These are phyloP conservation scores for Vanessa atalanta DNA, from an alignment of 1,140 invertebrate species.

Conservation along the genomic window DNA sequence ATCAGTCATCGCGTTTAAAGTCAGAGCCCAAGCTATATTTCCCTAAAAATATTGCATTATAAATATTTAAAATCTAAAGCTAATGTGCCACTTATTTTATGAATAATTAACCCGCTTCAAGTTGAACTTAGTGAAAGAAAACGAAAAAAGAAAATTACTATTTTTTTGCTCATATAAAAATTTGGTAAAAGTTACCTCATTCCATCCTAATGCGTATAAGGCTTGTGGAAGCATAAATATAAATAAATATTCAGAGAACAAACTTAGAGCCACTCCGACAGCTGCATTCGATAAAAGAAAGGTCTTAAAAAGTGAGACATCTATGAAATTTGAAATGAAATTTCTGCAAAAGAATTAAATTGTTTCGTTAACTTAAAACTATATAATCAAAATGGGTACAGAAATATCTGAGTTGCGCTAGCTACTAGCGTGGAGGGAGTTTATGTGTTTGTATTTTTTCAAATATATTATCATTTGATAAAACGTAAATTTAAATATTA, in stretches of 20 bases:
- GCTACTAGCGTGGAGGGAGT: neutral
- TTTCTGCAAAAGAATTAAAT: constrained; percentile 1
- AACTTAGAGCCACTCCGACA: constrained; percentile 73
- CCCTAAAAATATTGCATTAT: constrained; percentile 26
- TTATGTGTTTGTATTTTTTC: no score
- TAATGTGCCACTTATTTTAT: no score
- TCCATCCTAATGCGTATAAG: constrained; percentile 50
- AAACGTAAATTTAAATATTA: no score
- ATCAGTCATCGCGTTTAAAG: constrained; percentile 55
- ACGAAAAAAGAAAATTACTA: no score
- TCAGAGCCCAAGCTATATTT: constrained; percentile 49
- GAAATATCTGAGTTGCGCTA: neutral
- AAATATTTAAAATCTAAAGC: neutral
- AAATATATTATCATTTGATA: no score
- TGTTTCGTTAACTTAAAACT: neutral
- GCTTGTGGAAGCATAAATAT: constrained; percentile 54
- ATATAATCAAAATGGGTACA: neutral
- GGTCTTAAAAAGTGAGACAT: constrained; percentile 23
- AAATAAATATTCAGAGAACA: constrained; percentile 81
- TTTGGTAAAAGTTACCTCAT: constrained; percentile 45
- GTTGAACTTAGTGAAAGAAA: no score
- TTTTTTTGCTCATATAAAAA: neutral
- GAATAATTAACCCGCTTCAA: no score
- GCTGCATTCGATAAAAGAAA: constrained; percentile 75
- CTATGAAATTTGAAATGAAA: constrained; percentile 10